Evolutionary conservation across 2,113 vertebrate genomes (phyloP).

Genomic region (Puntigrus tetrazona): DNA sequence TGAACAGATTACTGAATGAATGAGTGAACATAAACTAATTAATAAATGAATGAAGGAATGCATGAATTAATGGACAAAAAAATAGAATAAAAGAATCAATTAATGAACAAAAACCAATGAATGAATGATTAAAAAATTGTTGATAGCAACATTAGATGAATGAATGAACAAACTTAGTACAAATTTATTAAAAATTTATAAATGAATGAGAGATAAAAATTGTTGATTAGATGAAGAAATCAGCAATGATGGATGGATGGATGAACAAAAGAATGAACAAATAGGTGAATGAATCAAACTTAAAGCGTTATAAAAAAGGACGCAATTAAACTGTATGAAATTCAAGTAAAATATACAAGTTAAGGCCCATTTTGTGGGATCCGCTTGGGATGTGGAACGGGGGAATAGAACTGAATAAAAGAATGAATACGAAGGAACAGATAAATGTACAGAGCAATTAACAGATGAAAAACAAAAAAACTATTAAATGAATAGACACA

Average conservation of each 20-base stretch:
- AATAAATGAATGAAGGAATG: not conserved
- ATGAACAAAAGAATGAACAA: not conserved
- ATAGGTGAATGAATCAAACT: not conserved
- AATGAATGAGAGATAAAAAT: no score
- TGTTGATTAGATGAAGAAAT: no score
- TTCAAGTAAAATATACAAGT: not conserved
- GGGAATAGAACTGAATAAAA: not conserved
- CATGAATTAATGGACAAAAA: not conserved
- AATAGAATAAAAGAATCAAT: not conserved
- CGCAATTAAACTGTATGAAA: not conserved
- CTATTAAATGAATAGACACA: no score
- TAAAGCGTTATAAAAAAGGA: not conserved
- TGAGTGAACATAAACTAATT: no score
- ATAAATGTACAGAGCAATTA: not conserved
- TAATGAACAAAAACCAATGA: not conserved
- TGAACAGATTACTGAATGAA: not conserved
- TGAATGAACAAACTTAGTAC: not conserved
- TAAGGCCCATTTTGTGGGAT: not conserved
- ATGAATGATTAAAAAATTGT: no score
- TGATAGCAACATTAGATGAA: no score
- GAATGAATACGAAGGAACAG: no score
- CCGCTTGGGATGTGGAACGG: not conserved
- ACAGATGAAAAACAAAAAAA: no score
- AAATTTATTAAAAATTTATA: no score
- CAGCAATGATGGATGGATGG: not conserved